These are phyloP conservation scores for Zaprionus camerounensis DNA, from an alignment of 1,140 invertebrate species.

Conservation along the genomic window DNA sequence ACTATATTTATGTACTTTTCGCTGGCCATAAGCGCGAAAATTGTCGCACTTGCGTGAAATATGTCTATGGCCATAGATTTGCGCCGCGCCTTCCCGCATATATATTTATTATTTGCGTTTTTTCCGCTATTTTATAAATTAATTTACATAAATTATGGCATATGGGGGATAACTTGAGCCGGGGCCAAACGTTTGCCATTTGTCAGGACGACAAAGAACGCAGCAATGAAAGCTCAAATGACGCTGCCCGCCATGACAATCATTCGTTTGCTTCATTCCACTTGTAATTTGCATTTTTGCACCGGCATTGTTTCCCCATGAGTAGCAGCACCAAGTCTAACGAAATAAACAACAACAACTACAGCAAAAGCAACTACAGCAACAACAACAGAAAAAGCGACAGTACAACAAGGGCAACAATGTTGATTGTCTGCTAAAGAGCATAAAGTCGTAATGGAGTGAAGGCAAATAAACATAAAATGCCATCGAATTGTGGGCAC, in stretches of 20 bases:
- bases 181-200: constrained; percentile 67
- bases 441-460: constrained; percentile 82
- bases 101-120: constrained; percentile 18
- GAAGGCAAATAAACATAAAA: constrained; percentile 81
- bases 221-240: constrained; percentile 52
- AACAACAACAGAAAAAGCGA: not conserved
- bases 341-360: not conserved
- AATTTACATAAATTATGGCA: constrained; percentile 82
- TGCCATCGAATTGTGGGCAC: constrained; percentile 77
- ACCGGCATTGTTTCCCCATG: constrained; percentile 44
- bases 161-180: constrained; percentile 58
- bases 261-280: constrained; percentile 57
- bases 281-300: constrained; percentile 80
- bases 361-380: not conserved
- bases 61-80: constrained; percentile 51
- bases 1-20: constrained; percentile 77
- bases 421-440: constrained; percentile 82
- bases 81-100: constrained; percentile 16
- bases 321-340: constrained; percentile 1
- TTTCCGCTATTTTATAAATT: constrained; percentile 66
- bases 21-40: constrained; percentile 62
- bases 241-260: constrained; percentile 58
- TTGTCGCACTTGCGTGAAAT: constrained; percentile 73
- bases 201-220: constrained; percentile 53
- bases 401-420: constrained; percentile 40